Base-by-base conservation (phyloP, 2,113 vertebrate genomes). In the Geococcyx californianus region DNA sequence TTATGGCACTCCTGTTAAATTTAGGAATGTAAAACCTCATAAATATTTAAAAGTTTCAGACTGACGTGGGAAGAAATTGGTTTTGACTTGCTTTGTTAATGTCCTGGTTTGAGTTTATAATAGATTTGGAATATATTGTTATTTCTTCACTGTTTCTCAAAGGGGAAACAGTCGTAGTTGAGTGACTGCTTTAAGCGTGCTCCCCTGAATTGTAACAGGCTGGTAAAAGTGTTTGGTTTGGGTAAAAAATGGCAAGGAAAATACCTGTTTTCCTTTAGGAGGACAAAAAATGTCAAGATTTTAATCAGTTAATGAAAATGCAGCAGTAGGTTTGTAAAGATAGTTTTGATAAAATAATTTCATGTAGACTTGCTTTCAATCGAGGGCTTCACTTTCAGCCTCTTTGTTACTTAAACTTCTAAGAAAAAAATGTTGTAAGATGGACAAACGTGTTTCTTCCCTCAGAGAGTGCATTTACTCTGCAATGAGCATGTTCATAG, bases 1-100 rank as follows among this genome's bases (percentile, higher is more conserved):
- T 96, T 97, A 97, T 97, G 97, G 94, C 96, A 97, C 96, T 97
- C 90, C 91, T 98, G 90, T 97, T 98, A 98, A 97, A 98, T 97
- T 97, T 97, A 98, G 79, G 88, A 88, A 93, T 94, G 91, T 94
- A 95, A 95, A 82, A 84, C 67, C 92, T 97, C 95, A 96, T 98
- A 98, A 97, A 98, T 98, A 98, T 96, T 96, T 96, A 97, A 86
- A 96, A 97, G 94, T 97, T 94, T 76, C 87, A 97, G 90, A 96
- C 62, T 98, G 97, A 97, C 90, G 1, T 95, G 83, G 82, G 72
- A 92, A 97, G 96, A 97, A 96, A 97, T 96, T 90, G 95, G 11
- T 93, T 97, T 97, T 97, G 85, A 98, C 97, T 97, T 97, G 96
- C 90, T 97, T 97, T 98, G 93, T 95, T 98, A 97, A 96, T 96